phyloP scores from a whole-genome alignment of 2,888 invertebrate species.

The Apamea monoglypha region DNA sequence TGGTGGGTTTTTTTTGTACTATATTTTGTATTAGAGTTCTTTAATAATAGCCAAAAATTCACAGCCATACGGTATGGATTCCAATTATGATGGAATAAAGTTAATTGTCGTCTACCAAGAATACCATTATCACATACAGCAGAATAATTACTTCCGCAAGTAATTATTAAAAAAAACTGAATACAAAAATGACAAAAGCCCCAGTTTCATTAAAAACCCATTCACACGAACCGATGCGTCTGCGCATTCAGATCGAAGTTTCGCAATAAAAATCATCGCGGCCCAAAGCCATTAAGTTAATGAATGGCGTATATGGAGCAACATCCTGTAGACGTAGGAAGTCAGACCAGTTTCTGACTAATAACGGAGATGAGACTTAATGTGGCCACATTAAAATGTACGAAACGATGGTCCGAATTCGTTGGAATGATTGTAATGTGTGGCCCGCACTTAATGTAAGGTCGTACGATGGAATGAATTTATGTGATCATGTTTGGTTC shows the following conservation, averaged over 20 bases:
- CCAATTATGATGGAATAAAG: slow-evolving; percentile 6
- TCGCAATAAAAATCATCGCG: slow-evolving; percentile 82
- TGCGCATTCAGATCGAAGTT: slow-evolving; percentile 75
- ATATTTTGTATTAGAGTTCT: background rate
- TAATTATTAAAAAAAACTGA: slow-evolving; percentile 17
- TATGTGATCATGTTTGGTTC: slow-evolving; percentile 24
- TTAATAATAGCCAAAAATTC: background rate
- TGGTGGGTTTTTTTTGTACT: background rate
- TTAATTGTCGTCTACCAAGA: slow-evolving; percentile 8
- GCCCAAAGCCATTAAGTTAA: slow-evolving; percentile 82
- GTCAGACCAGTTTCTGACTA: slow-evolving; percentile 85
- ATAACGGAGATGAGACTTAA: slow-evolving; percentile 83
- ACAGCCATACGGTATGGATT: background rate
- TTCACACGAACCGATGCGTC: slow-evolving; percentile 56
- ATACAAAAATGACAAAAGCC: slow-evolving; percentile 55
- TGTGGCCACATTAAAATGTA: slow-evolving; percentile 68
- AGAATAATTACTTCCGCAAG: slow-evolving; percentile 20
- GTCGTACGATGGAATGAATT: slow-evolving; percentile 62
- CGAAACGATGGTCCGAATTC: slow-evolving; percentile 72
- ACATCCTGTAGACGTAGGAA: slow-evolving; percentile 88
- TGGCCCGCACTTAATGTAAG: slow-evolving; percentile 76
- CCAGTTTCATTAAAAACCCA: slow-evolving; percentile 66
- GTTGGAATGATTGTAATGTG: slow-evolving; percentile 82
- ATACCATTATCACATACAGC: slow-evolving; percentile 8
- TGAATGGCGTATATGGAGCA: slow-evolving; percentile 88